Evolutionary conservation across 2,888 invertebrate species (phyloP).

Genomic region (Campoplex nolae): DNA sequence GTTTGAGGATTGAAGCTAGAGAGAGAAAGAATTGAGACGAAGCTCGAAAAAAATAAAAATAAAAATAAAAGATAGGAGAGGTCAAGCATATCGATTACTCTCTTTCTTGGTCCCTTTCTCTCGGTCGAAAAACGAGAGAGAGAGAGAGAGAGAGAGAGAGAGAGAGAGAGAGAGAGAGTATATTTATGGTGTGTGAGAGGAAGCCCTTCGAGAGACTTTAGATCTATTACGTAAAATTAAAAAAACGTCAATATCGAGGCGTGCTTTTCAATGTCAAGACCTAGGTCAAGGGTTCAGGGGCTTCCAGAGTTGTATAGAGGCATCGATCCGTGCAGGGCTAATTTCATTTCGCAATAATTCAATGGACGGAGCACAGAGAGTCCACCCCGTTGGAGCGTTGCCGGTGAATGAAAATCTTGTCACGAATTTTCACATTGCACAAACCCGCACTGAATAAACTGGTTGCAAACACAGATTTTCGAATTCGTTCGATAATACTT

Average conservation of each 20-base stretch:
- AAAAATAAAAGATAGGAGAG: conserved; percentile 16
- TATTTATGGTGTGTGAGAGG: conserved; percentile 7
- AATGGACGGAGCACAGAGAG: background rate
- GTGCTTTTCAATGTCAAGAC: no score
- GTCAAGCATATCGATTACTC: conserved; percentile 55
- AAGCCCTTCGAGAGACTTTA: conserved; percentile 32
- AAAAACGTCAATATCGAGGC: conserved; percentile 34
- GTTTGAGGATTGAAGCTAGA: background rate
- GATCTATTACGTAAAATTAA: conserved; percentile 21
- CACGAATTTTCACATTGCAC: background rate
- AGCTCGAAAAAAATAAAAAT: background rate
- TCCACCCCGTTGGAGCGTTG: background rate
- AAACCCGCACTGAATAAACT: no score
- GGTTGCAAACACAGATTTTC: no score
- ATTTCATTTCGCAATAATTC: conserved; percentile 54
- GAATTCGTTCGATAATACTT: no score
- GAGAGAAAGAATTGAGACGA: background rate
- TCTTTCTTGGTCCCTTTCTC: conserved; percentile 8
- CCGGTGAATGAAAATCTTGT: background rate
- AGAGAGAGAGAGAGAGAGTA: no score
- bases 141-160: no score
- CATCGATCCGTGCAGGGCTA: conserved; percentile 43
- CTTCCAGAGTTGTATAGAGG: conserved; percentile 16
- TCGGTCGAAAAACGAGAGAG: background rate
- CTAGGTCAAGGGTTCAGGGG: conserved; percentile 60